Percentiles rank a stretch among this genome's conserved stretches.
These are phyloP conservation scores for Cinclus cinclus DNA, from an alignment of 2,113 vertebrate genomes.

Conservation along the genomic window DNA sequence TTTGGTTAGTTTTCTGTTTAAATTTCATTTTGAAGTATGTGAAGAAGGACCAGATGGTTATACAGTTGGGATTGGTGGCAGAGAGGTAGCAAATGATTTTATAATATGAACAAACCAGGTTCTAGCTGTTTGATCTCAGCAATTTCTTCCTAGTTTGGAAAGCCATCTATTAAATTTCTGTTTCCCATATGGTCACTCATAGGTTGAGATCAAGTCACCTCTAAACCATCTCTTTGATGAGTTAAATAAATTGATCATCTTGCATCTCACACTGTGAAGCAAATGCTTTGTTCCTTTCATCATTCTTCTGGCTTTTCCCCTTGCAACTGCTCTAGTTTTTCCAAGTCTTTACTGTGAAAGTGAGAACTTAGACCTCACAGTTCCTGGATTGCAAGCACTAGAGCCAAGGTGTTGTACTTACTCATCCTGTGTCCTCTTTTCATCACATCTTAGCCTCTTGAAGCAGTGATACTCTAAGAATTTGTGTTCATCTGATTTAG, in stretches of 20 bases:
- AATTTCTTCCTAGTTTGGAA: background rate
- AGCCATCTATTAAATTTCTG: background rate
- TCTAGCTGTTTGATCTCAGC: background rate
- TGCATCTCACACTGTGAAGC: slow-evolving; percentile 1
- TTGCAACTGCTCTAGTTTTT: background rate
- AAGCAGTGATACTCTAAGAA: background rate
- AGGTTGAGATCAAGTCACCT: background rate
- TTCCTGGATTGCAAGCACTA: background rate
- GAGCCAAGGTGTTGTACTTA: background rate
- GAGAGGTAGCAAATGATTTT: background rate
- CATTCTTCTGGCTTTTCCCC: background rate
- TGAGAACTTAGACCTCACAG: background rate
- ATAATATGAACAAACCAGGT: background rate
- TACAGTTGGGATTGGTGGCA: background rate
- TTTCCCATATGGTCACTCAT: background rate
- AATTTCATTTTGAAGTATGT: background rate
- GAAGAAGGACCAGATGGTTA: background rate
- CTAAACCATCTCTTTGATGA: slow-evolving; percentile 25
- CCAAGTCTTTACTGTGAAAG: background rate
- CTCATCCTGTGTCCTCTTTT: background rate
- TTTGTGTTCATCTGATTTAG: background rate
- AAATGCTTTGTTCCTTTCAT: background rate
- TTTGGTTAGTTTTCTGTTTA: background rate
- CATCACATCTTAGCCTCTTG: background rate
- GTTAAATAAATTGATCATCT: slow-evolving; percentile 12